Evolutionary conservation across 2,113 vertebrate species (phyloP).

Genomic region (Zeus faber): DNA sequence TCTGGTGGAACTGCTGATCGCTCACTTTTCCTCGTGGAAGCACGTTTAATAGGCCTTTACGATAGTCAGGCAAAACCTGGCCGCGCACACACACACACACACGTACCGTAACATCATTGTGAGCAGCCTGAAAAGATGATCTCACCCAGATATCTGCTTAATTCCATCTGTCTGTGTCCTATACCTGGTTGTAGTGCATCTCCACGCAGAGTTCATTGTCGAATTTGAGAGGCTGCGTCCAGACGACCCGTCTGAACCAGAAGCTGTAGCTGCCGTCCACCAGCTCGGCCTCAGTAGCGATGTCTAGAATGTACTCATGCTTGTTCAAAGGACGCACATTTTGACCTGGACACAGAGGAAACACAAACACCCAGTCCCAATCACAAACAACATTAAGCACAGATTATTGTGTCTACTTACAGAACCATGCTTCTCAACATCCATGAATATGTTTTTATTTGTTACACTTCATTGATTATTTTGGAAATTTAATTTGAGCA

Average conservation of each 20-base stretch:
- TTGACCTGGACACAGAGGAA: slow-evolving; percentile 78
- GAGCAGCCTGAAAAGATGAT: neutral
- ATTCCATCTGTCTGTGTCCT: neutral
- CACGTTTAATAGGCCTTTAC: slow-evolving; percentile 88
- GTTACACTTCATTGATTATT: too few species aligned
- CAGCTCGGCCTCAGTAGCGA: slow-evolving; percentile 81
- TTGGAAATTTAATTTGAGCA: too few species aligned
- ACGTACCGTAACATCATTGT: neutral
- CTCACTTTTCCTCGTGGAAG: slow-evolving; percentile 74
- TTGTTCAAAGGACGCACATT: slow-evolving; percentile 87
- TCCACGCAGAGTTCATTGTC: slow-evolving; percentile 92
- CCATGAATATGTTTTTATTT: too few species aligned
- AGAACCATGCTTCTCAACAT: too few species aligned
- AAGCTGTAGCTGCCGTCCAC: slow-evolving; percentile 83
- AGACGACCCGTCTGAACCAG: slow-evolving; percentile 92
- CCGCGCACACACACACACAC: slow-evolving; percentile 17
- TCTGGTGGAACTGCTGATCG: slow-evolving; percentile 86
- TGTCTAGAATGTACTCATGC: slow-evolving; percentile 87
- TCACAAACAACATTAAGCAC: too few species aligned
- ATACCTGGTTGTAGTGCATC: slow-evolving; percentile 93
- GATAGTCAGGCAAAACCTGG: slow-evolving; percentile 90
- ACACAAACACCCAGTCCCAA: neutral
- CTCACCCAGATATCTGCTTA: too few species aligned
- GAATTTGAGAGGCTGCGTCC: slow-evolving; percentile 89
- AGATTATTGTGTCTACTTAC: too few species aligned